Evolutionary conservation across 2,888 invertebrate genomes (phyloP), one percentile per base, ranked within the genome.

Genomic region (Amphipyra berbera): DNA sequence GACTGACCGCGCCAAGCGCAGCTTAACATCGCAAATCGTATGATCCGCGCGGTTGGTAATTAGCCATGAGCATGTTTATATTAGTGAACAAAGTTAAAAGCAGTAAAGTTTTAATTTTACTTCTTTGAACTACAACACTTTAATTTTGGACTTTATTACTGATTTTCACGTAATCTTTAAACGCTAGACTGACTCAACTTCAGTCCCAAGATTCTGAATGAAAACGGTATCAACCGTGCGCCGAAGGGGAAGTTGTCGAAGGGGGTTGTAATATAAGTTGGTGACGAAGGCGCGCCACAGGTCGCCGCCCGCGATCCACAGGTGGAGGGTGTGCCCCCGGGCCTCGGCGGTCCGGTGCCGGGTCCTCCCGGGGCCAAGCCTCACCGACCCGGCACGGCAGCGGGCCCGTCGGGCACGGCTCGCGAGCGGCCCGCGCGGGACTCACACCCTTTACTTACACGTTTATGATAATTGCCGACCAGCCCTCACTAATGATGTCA

Each of bases 301-400:
- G 85, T 82, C 80, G 78, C 73, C 35, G 58, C 73, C 76, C 66
- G 68, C 72, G 65, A 45, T 77, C 85, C 58, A 85, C 85, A 84
- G 84, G 85, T 84, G 83, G 73, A 53, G 74, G 65, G 65, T 60
- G 68, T 64, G 35, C n/a, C 27, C 46, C 13, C 9, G 33, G n/a
- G 46, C 40, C n/a, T n/a, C 12, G 2, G 12, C 37, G 8, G n/a
- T 5, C 33, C 12, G 12, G 21, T 42, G 21, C 21, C n/a, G 13
- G 30, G 38, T 21, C 21, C 21, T 21, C 21, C 21, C 21, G 21
- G 21, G 21, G 21, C 21, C 21, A 21, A 3, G 21, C 21, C 21
- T 21, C 21, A 21, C 21, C 21, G 21, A 21, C 21, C 21, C 2
- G 21, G 30, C 45, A 8, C 30, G 27, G 49, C 6, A 30, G 12